Conservation (phyloP, 1,140 invertebrate genomes). For the Maniola jurtina region DNA sequence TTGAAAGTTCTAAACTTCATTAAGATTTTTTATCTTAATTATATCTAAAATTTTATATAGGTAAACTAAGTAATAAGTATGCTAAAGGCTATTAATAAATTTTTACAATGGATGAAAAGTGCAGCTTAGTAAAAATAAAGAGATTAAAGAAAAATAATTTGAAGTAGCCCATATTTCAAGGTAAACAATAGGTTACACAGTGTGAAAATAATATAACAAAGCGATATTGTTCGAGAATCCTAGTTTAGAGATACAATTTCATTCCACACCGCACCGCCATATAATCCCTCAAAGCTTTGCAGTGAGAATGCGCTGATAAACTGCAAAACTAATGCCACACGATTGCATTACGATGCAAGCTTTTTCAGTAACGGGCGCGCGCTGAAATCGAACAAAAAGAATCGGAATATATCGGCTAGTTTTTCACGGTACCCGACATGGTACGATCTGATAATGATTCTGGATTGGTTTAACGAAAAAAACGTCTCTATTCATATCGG, state of each 20-base stretch:
- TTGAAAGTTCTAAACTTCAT: neutral
- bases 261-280: constrained; percentile 45
- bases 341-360: constrained; percentile 76
- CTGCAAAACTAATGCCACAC: constrained; percentile 66
- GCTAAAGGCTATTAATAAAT: no score
- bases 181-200: constrained; percentile 17
- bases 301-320: constrained; percentile 63
- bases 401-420: constrained; percentile 57
- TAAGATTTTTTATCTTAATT: neutral
- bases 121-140: neutral
- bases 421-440: constrained; percentile 53
- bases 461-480: constrained; percentile 34
- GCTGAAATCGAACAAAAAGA: constrained; percentile 66
- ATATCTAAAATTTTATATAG: no score
- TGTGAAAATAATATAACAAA: constrained; percentile 17
- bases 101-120: neutral
- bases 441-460: constrained; percentile 60
- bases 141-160: neutral
- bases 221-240: constrained; percentile 17
- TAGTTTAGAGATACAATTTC: constrained; percentile 31
- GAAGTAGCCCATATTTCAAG: constrained; percentile 11
- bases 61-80: no score
- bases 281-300: constrained; percentile 72
- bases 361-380: constrained; percentile 67
- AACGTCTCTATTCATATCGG: constrained; percentile 24